These are phyloP conservation scores for Diploptera punctata DNA, from an alignment of 2,888 invertebrate species.

Conservation along the genomic window DNA sequence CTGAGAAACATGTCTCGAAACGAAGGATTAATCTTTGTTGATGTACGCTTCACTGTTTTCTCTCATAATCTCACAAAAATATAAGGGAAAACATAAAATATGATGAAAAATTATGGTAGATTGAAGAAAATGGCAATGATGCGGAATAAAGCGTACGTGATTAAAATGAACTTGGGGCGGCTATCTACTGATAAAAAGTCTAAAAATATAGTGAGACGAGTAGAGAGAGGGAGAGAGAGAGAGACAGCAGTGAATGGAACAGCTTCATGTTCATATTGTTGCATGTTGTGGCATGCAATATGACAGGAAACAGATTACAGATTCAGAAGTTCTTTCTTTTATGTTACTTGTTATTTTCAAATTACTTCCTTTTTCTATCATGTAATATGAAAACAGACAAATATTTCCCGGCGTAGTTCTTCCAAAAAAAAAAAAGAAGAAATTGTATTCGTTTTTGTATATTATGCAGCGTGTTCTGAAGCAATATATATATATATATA, in stretches of 20 bases:
- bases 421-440: not conserved
- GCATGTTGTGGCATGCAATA: not conserved
- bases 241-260: not conserved
- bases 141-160: not conserved
- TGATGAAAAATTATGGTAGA: not conserved
- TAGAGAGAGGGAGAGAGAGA: not conserved
- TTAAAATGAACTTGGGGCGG: constrained; percentile 1
- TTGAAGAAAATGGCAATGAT: constrained; percentile 10
- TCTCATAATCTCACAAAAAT: not conserved
- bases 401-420: too few species aligned
- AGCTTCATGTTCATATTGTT: not conserved
- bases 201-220: not conserved
- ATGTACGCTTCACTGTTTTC: not conserved
- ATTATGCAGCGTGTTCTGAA: not conserved
- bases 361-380: not conserved
- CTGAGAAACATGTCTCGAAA: not conserved
- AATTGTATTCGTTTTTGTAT: not conserved
- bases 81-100: not conserved
- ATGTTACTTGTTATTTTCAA: not conserved
- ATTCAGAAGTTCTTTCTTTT: not conserved
- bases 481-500: too few species aligned
- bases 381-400: too few species aligned
- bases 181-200: not conserved
- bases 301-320: constrained; percentile 12
- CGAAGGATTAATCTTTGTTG: not conserved